Evolutionary conservation across 2,797 vertebrate genomes (phyloP).

Genomic region (Alauda arvensis): DNA sequence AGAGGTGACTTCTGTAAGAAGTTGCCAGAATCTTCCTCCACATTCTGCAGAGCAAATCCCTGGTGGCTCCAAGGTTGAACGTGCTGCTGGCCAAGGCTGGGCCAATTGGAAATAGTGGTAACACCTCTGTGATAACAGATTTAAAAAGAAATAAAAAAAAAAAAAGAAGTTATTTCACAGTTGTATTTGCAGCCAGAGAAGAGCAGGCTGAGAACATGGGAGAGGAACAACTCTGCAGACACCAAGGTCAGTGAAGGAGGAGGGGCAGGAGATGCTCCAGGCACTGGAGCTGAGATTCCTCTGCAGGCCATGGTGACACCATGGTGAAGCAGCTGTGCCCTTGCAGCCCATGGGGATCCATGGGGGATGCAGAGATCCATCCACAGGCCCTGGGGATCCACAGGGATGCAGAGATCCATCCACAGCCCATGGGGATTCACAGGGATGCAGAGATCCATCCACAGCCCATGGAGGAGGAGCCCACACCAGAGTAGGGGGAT

Average conservation of each 20-base stretch:
- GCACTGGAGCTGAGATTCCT: background rate
- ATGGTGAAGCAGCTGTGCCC: background rate
- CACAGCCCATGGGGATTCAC: background rate
- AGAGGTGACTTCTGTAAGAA: background rate
- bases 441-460: background rate
- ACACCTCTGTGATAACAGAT: background rate
- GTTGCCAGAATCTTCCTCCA: background rate
- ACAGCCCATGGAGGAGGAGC: background rate
- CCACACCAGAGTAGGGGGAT: too few relatives aligned
- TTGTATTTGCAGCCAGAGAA: background rate
- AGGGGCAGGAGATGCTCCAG: background rate
- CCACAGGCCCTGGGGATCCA: background rate
- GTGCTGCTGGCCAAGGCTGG: background rate
- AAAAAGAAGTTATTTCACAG: background rate
- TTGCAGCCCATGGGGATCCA: background rate
- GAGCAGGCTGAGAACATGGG: background rate
- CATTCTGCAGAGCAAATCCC: background rate
- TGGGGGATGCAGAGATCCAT: too few relatives aligned
- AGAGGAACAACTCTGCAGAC: background rate
- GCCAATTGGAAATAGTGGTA: background rate
- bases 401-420: too few relatives aligned
- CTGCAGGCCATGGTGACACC: background rate
- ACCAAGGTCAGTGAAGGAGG: background rate
- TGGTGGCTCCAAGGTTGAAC: accelerated
- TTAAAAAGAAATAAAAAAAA: background rate